These are phyloP conservation scores for Autographa gamma DNA, from an alignment of 2,888 invertebrate species.

Conservation along the genomic window DNA sequence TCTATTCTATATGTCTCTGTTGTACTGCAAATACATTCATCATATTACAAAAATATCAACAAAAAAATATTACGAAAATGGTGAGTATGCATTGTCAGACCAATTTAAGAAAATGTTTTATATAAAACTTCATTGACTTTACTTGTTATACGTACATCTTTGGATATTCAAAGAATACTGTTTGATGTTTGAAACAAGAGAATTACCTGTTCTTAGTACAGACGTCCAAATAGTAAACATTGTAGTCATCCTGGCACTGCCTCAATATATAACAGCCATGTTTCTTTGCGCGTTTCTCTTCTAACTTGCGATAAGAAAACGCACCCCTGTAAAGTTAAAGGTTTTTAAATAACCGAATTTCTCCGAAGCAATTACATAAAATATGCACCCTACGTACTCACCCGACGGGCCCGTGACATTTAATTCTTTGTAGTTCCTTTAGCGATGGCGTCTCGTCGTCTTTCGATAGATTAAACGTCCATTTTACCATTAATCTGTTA, in stretches of 20 bases:
- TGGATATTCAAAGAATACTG: constrained; percentile 1
- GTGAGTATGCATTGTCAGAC: no score
- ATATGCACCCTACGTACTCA: constrained; percentile 77
- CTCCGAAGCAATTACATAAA: constrained; percentile 34
- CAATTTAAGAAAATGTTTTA: no score
- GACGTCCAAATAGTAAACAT: constrained; percentile 94
- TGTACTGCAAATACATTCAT: constrained; percentile 77
- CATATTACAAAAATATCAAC: neutral
- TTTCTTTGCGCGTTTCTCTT: constrained; percentile 92
- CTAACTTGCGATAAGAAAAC: constrained; percentile 95
- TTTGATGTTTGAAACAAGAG: constrained; percentile 2
- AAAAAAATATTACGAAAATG: neutral
- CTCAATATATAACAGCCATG: constrained; percentile 95
- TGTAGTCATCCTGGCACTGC: constrained; percentile 94
- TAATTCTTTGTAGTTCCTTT: constrained; percentile 91
- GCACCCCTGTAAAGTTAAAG: constrained; percentile 89
- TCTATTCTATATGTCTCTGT: constrained; percentile 92
- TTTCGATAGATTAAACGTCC: constrained; percentile 96
- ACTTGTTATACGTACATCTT: neutral
- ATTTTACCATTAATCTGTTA: constrained; percentile 93
- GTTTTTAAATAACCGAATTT: constrained; percentile 39
- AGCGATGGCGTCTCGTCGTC: constrained; percentile 94
- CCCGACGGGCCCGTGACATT: constrained; percentile 97
- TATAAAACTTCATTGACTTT: neutral
- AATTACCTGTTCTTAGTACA: constrained; percentile 92